Evolutionary conservation across 2,888 invertebrate species (phyloP), one percentile per base, ranked within the genome.

Genomic region (Apotomis betuletana): DNA sequence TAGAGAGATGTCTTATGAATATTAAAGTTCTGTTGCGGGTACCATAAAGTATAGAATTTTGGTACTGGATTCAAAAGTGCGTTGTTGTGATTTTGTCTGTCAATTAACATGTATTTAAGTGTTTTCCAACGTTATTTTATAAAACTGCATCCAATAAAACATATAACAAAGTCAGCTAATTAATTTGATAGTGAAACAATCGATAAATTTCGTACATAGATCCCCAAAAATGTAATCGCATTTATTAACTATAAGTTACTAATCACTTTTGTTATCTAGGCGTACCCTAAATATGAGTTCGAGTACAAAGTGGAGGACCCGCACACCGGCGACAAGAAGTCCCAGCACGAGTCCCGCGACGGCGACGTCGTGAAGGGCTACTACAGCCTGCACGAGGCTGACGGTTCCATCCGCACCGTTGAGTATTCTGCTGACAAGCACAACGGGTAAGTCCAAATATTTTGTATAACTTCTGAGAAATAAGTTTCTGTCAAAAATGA

Each of bases 401-500:
- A 87, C 8, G 87, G 87, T 9, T 87, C 87, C 62, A 78, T 86
- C 67, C 84, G 87, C 70, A 87, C 87, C 36, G 87, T 87, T 9
- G 83, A 87, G 55, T 94, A 94, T 80, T 85, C 87, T 65, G 93
- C 94, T 57, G 93, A 94, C 79, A 88, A 94, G 75, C 89, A 93
- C 75, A 80, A 79, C 75, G 94, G 94, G 86, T 94, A 88, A 81
- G 86, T 52, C 3, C 10, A 9, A 27, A 27, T 27, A 27, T 27
- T 27, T 27, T 27, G 0, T 27, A 27, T 27, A 2, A 2, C 2
- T 2, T 27, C 1, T 27, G 44, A 44, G 44, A 44, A 44, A n/a
- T n/a, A n/a, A n/a, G n/a, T n/a, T n/a, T n/a, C n/a, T n/a, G n/a
- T n/a, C n/a, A n/a, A n/a, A n/a, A n/a, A n/a, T n/a, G n/a, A n/a